These are phyloP conservation scores for Corella eumyota DNA, from an alignment of 23 tunicate genomes.

Conservation along the genomic window DNA sequence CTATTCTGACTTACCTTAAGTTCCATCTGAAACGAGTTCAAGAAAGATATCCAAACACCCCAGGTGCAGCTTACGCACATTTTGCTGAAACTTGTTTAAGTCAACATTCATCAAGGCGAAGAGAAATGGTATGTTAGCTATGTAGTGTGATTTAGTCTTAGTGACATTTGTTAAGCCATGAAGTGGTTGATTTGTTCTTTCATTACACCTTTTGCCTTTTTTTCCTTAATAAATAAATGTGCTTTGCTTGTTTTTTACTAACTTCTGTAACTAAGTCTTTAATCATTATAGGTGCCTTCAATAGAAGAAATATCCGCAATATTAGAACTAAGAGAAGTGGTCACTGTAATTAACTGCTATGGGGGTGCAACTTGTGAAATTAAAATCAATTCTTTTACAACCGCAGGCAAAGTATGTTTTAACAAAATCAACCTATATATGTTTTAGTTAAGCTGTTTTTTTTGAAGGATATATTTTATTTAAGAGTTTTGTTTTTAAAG, in stretches of 20 bases:
- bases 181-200: too few relatives aligned
- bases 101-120: slow-evolving; percentile 51
- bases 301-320: slow-evolving; percentile 58
- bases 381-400: slow-evolving; percentile 54
- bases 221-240: too few relatives aligned
- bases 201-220: too few relatives aligned
- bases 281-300: too few relatives aligned
- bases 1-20: slow-evolving; percentile 56
- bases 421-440: too few relatives aligned
- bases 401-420: slow-evolving; percentile 83
- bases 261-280: too few relatives aligned
- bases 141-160: too few relatives aligned
- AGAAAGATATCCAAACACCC: slow-evolving; percentile 61
- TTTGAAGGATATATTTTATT: neutral
- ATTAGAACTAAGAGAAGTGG: slow-evolving; percentile 51
- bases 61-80: slow-evolving; percentile 63
- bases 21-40: slow-evolving; percentile 55
- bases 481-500: slow-evolving; percentile 5
- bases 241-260: too few relatives aligned
- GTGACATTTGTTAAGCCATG: too few relatives aligned
- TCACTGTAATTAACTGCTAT: slow-evolving; percentile 62
- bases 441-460: slow-evolving; percentile 1
- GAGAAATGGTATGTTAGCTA: too few relatives aligned
- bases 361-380: slow-evolving; percentile 94
- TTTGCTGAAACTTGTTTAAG: slow-evolving; percentile 53